Evolutionary conservation across 2,113 vertebrate species (phyloP).

Genomic region (Nothobranchius kuhntae): DNA sequence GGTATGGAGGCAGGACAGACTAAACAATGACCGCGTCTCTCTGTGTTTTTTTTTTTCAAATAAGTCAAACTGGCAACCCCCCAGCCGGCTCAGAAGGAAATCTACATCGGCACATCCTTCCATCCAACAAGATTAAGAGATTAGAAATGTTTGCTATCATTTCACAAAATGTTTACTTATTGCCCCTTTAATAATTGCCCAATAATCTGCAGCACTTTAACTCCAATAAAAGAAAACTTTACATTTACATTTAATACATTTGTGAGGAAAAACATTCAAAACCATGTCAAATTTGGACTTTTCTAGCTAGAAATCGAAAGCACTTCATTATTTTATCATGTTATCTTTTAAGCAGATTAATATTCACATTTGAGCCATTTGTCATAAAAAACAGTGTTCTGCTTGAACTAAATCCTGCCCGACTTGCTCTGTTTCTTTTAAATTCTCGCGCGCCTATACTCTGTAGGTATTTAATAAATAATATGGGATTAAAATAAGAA

Average conservation of each 20-base stretch:
- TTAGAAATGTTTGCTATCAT: no score
- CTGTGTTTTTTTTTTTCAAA: no score
- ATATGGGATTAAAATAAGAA: constrained; percentile 36
- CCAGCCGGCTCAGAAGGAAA: no score
- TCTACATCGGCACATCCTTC: no score
- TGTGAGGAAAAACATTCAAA: neutral
- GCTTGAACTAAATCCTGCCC: constrained; percentile 8
- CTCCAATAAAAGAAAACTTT: neutral
- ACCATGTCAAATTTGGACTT: neutral
- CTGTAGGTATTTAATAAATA: constrained; percentile 31
- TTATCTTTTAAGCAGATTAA: neutral
- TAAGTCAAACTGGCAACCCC: no score
- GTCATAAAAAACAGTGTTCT: neutral
- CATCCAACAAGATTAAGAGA: no score
- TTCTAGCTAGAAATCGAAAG: neutral
- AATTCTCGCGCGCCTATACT: constrained; percentile 7
- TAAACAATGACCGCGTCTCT: no score
- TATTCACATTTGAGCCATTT: neutral
- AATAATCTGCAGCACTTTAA: no score
- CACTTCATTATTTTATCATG: constrained; percentile 4
- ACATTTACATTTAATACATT: neutral
- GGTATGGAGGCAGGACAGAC: no score
- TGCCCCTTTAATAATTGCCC: no score
- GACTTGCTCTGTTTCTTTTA: neutral
- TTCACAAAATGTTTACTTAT: no score